These are phyloP conservation scores for Sebastes cheni DNA, from an alignment of 2,797 vertebrate genomes.

Conservation along the genomic window DNA sequence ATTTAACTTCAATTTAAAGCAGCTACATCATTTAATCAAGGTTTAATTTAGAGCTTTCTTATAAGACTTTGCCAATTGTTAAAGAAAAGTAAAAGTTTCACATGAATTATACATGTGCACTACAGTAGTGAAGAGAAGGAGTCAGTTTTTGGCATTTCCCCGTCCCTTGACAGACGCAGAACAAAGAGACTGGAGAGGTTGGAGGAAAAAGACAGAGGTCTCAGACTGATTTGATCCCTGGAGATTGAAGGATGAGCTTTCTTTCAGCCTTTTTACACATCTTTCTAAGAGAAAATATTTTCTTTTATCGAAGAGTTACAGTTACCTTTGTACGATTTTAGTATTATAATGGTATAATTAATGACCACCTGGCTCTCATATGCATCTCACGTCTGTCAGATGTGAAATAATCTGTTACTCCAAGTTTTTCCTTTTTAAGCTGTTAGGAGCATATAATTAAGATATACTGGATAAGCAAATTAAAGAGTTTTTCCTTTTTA, in stretches of 20 bases:
- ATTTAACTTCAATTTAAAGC: neutral
- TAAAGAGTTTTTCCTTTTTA: neutral
- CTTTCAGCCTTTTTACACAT: neutral
- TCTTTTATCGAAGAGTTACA: neutral
- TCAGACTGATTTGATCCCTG: slow-evolving; percentile 37
- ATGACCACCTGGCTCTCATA: neutral
- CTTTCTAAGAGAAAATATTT: neutral
- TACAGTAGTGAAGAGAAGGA: neutral
- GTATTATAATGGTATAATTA: neutral
- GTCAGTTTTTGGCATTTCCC: slow-evolving; percentile 12
- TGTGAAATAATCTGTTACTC: neutral
- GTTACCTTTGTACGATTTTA: neutral
- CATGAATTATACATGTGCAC: slow-evolving; percentile 13
- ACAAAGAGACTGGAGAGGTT: slow-evolving; percentile 27
- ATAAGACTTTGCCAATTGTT: neutral
- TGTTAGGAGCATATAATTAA: neutral
- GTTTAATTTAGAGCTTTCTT: neutral
- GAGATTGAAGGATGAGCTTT: slow-evolving; percentile 1
- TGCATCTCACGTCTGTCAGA: neutral
- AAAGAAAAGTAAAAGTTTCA: neutral
- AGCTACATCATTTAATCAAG: neutral
- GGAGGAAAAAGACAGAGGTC: slow-evolving; percentile 19
- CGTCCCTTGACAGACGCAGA: neutral
- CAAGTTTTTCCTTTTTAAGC: neutral
- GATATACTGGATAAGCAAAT: neutral